Evolutionary conservation across 2,888 invertebrate species (phyloP).

Genomic region (Reticulitermes lucifugus): DNA sequence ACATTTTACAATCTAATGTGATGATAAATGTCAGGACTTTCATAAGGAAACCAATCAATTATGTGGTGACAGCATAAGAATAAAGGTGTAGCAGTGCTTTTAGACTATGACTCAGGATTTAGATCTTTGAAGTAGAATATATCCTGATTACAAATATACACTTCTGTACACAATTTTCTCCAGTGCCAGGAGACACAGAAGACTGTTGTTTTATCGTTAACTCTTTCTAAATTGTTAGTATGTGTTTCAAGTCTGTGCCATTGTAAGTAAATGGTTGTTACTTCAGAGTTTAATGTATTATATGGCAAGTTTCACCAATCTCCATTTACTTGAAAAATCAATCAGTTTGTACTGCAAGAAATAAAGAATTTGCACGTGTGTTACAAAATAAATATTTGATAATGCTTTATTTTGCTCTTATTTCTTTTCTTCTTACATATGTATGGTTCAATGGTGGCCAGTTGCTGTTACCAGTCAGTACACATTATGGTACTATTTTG

Average conservation of each 20-base stretch:
- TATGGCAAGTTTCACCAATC: slow-evolving; percentile 4
- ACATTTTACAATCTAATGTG: not conserved
- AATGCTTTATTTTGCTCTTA: no score
- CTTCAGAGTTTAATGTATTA: not conserved
- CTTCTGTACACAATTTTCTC: no score
- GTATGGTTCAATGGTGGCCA: no score
- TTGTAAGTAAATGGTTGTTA: not conserved
- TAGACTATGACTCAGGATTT: not conserved
- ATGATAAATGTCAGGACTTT: not conserved
- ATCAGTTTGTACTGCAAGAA: no score
- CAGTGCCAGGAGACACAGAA: not conserved
- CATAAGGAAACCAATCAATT: not conserved
- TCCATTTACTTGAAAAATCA: not conserved
- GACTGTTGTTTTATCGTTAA: not conserved
- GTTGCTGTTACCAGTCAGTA: no score
- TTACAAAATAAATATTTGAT: no score
- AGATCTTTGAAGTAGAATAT: not conserved
- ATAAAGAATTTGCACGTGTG: no score
- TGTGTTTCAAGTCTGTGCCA: not conserved
- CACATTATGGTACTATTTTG: no score
- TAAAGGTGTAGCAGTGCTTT: not conserved
- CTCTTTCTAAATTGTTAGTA: not conserved
- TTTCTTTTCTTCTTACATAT: no score
- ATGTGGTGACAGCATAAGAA: not conserved
- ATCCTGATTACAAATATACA: no score